phyloP scores from a whole-genome alignment of 2,888 invertebrate species.

The Baronia brevicornis region DNA sequence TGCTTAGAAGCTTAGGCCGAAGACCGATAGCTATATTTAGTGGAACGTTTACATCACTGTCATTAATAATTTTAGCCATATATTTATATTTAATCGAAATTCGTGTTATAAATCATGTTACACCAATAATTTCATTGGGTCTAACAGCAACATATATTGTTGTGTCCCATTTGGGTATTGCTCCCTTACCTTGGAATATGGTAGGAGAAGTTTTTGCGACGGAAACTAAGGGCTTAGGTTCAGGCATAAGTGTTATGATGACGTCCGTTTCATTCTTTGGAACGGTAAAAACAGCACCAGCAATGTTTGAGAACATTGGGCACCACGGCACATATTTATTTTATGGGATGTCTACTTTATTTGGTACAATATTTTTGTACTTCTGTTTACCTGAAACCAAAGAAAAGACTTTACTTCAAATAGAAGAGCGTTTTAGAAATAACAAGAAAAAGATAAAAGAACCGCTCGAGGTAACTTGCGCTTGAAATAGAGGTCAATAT shows the following conservation, averaged over 20 bases:
- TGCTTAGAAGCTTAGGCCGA: slow-evolving; percentile 77
- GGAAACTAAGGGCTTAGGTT: slow-evolving; percentile 79
- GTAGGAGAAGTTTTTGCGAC: slow-evolving; percentile 83
- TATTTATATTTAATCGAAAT: slow-evolving; percentile 55
- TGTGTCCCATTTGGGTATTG: slow-evolving; percentile 76
- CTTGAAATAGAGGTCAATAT: slow-evolving; percentile 17
- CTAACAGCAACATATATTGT: slow-evolving; percentile 75
- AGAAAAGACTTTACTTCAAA: slow-evolving; percentile 79
- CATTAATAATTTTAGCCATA: slow-evolving; percentile 71
- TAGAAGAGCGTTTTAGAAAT: slow-evolving; percentile 75
- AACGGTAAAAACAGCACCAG: slow-evolving; percentile 81
- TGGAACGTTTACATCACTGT: slow-evolving; percentile 75
- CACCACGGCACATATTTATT: slow-evolving; percentile 77
- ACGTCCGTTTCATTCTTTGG: slow-evolving; percentile 80
- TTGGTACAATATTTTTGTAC: slow-evolving; percentile 77
- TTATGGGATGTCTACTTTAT: slow-evolving; percentile 76
- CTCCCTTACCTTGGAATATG: slow-evolving; percentile 84
- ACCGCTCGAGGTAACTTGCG: slow-evolving; percentile 22
- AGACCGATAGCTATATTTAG: slow-evolving; percentile 79
- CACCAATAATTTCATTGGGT: slow-evolving; percentile 59
- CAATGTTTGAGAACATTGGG: slow-evolving; percentile 73
- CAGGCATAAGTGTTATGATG: slow-evolving; percentile 79
- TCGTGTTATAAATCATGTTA: slow-evolving; percentile 34
- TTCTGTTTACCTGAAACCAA: slow-evolving; percentile 81
- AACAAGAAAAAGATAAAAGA: slow-evolving; percentile 34